Conservation (phyloP, 2,888 invertebrate species). For the Amiota communis region DNA sequence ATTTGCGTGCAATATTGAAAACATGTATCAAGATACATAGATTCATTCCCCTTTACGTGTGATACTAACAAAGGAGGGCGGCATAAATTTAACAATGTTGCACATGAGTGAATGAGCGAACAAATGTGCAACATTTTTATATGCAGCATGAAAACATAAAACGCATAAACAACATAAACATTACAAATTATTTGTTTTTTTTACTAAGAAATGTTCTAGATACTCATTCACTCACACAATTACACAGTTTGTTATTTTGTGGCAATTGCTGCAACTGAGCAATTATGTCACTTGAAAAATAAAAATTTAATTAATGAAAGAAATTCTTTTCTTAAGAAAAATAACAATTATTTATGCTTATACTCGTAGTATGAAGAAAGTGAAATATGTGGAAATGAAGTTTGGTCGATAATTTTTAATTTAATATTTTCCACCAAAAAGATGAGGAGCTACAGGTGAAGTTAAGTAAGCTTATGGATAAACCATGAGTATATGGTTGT, state of each 20-base stretch:
- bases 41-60: background rate
- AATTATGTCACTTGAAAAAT: no score
- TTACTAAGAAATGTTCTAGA: no score
- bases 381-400: slow-evolving; percentile 58
- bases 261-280: no score
- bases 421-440: slow-evolving; percentile 44
- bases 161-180: no score
- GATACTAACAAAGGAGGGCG: background rate
- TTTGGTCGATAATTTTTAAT: slow-evolving; percentile 67
- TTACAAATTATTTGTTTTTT: no score
- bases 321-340: no score
- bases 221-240: no score
- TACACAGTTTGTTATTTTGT: no score
- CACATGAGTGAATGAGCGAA: slow-evolving; percentile 5
- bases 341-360: no score
- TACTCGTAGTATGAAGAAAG: no score
- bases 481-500: background rate
- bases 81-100: background rate
- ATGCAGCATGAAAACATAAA: background rate
- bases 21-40: background rate
- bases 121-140: slow-evolving; percentile 9
- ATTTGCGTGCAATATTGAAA: slow-evolving; percentile 16
- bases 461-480: slow-evolving; percentile 11
- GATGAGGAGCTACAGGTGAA: slow-evolving; percentile 21
- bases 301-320: no score